Conservation (phyloP, 2,888 invertebrate genomes). For the Hoplodrina blanda region DNA sequence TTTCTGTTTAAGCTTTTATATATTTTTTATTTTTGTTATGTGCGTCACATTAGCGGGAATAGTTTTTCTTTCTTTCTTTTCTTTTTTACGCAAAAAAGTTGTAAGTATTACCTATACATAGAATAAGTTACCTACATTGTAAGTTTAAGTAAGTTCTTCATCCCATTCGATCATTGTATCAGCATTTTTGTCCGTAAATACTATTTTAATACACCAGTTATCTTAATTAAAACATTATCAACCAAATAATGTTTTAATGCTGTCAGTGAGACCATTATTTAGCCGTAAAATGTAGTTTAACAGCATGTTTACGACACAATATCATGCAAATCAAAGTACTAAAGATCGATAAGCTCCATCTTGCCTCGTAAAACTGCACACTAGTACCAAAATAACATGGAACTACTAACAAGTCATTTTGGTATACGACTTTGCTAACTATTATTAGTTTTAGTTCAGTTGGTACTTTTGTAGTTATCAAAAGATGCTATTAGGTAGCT, state of each 20-base stretch:
- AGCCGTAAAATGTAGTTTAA: constrained; percentile 53
- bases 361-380: constrained; percentile 50
- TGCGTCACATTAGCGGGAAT: no score
- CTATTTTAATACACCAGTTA: not conserved
- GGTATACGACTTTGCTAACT: constrained; percentile 41
- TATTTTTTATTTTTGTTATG: no score
- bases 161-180: no score
- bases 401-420: constrained; percentile 30
- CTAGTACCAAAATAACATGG: constrained; percentile 26
- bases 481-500: not conserved
- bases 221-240: constrained; percentile 16
- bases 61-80: no score
- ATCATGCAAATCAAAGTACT: constrained; percentile 64
- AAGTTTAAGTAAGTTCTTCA: no score
- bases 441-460: constrained; percentile 27
- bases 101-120: no score
- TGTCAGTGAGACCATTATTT: constrained; percentile 3
- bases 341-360: constrained; percentile 59
- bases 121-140: no score
- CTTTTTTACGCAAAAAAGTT: no score
- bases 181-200: no score
- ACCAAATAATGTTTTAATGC: constrained; percentile 17
- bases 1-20: no score
- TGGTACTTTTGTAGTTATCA: constrained; percentile 10
- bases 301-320: constrained; percentile 66